Base-by-base conservation (phyloP, 2,888 invertebrate genomes). In the Cistogaster globosa region DNA sequence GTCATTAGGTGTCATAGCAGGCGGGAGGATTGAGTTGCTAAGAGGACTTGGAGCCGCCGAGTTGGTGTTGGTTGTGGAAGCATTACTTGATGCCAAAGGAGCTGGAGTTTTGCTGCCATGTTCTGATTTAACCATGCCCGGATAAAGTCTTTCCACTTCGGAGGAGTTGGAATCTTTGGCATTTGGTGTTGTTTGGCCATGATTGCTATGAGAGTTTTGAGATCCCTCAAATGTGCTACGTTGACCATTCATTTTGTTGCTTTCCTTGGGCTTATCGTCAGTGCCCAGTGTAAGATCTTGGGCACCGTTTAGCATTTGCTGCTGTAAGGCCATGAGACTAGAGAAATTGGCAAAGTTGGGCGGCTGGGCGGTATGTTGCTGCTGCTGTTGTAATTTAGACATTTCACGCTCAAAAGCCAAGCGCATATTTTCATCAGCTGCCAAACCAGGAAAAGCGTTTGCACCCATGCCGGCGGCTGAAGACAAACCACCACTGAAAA, bases 341-440 rank as follows among this genome's bases (percentile, higher is more conserved):
- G 95, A 95, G 83, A 94, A 91, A 84, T 93, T 94, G 65, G 94
- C 94, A 75, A 94, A 92, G 84, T 90, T 90, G 60, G 95, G 94
- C 48, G 85, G 86, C 89, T 90, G 69, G 95, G 94, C 77, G 20
- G 77, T 88, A 96, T 94, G 90, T 93, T 94, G 88, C 57, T 90
- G 89, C 12, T 95, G 95, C 85, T 92, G 97, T 78, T 93, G 97
- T 87, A 98, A 93, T 92, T 98, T 97, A 90, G 97, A 96, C 86
- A 99, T 94, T 93, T 99, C 98, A 87, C 98, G 95, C 90, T 98
- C 97, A 60, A 98, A 93, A 14, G 97, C 97, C 94, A 98, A 94
- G 57, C 98, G 95, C 90, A 98, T 96, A 89, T 98, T 98, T 88
- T 98, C 98, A 87, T 95, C 96, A n/a, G 96, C 93, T 74, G 91